phyloP scores from a whole-genome alignment of 2,797 vertebrate genomes.

The Xerus rutilus region DNA sequence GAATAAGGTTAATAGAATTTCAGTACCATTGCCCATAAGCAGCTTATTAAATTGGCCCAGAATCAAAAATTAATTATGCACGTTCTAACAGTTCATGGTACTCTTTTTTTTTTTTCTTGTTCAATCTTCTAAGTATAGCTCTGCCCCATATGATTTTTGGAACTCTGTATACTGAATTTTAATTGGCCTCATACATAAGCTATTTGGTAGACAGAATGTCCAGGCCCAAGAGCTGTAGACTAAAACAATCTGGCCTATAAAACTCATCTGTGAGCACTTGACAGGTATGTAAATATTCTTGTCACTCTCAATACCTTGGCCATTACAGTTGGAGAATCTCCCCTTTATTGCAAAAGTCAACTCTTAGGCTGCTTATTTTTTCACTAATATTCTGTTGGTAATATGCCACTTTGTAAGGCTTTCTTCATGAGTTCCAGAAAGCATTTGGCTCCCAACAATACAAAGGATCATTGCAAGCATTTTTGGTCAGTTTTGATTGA shows the following conservation, averaged over 20 bases:
- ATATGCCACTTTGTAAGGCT: slow-evolving; percentile 80
- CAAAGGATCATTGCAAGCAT: slow-evolving; percentile 83
- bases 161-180: neutral
- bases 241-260: neutral
- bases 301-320: slow-evolving; percentile 4
- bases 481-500: slow-evolving; percentile 85
- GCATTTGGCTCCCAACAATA: slow-evolving; percentile 82
- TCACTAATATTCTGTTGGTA: slow-evolving; percentile 80
- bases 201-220: neutral
- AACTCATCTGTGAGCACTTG: neutral
- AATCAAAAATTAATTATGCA: slow-evolving; percentile 66
- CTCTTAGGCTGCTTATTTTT: slow-evolving; percentile 79
- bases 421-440: slow-evolving; percentile 87
- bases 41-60: slow-evolving; percentile 34
- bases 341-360: slow-evolving; percentile 79
- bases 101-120: neutral
- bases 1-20: slow-evolving; percentile 63
- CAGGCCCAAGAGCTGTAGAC: neutral
- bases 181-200: neutral
- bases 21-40: neutral
- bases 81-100: neutral
- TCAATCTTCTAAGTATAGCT: neutral
- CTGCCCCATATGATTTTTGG: neutral
- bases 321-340: neutral
- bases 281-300: slow-evolving; percentile 13